Base-by-base conservation (phyloP, 2,888 invertebrate genomes). In the Archaeoteleia sp. region DNA sequence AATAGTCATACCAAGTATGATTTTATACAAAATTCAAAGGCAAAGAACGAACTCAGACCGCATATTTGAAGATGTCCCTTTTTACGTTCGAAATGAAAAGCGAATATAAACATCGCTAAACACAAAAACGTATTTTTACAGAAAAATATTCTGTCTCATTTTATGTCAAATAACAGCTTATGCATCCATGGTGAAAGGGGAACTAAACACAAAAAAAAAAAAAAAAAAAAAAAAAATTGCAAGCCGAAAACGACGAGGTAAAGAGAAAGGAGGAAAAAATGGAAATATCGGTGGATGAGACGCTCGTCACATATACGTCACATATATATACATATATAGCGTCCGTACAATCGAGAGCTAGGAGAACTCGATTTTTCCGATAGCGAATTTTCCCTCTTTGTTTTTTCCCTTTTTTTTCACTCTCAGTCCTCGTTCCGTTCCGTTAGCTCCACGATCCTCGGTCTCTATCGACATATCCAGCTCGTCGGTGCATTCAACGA, bases 361-460 rank as follows among this genome's bases (percentile, higher is more conserved):
- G 74, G 71, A 71, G 70, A 75, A 78, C 77, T 81, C 81, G 81
- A 82, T 81, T 82, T 82, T 82, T 77, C 81, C 82, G 80, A 83
- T 82, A 82, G 82, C 81, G 78, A 79, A 79, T 78, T 82, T 77
- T 54, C 74, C 72, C 75, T 76, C 74, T 73, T 72, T 73, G 74
- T 20, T 20, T 20, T 20, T 20, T 5, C 20, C 65, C 57, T 43
- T 63, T 20, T 20, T 20, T 20, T 20, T 55, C 67, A 43, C 66
- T 62, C 45, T 53, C 62, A 34, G 46, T 48, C 54, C 39, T 43
- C 54, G 58, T 67, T 62, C 48, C 63, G 54, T 55, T 60, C 60
- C 54, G 63, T 70, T 55, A 48, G 57, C 49, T 55, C 25, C 65
- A 34, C 66, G 61, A 58, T 60, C 54, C 72, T 71, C 72, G 71